phyloP scores from a whole-genome alignment of 2,797 vertebrate genomes.

The Ctenopoma kingsleyae region DNA sequence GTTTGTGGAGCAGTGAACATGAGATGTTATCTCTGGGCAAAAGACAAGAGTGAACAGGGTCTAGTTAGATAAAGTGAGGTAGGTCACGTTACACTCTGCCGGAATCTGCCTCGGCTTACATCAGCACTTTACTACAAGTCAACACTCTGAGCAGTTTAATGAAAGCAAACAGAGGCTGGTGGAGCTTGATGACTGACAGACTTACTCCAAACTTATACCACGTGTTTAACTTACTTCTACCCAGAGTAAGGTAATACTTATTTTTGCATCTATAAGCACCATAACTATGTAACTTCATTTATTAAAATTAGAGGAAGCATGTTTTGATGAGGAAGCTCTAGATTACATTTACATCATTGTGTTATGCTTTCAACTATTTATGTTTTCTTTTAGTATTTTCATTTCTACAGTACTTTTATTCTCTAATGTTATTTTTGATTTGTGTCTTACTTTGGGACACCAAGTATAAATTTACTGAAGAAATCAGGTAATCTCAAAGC shows the following conservation, averaged over 20 bases:
- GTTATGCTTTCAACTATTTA: background rate
- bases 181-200: slow-evolving; percentile 18
- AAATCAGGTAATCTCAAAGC: background rate
- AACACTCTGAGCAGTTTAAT: slow-evolving; percentile 60
- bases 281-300: background rate
- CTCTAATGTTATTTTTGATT: background rate
- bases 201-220: slow-evolving; percentile 9
- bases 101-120: slow-evolving; percentile 54
- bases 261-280: background rate
- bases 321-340: background rate
- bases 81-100: slow-evolving; percentile 56
- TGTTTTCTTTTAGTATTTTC: background rate
- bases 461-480: too few relatives aligned
- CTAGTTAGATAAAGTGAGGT: slow-evolving; percentile 52
- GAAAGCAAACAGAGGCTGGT: slow-evolving; percentile 42
- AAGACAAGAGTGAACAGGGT: slow-evolving; percentile 53
- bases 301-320: background rate
- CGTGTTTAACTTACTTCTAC: background rate
- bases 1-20: slow-evolving; percentile 60
- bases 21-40: slow-evolving; percentile 63
- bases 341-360: background rate
- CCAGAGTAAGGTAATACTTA: background rate
- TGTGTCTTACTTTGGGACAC: background rate
- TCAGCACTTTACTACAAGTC: slow-evolving; percentile 48
- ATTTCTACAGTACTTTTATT: background rate